A percentile compares a stretch with the other conserved stretches of the same genome.
These are phyloP conservation scores for Coelogynopora nodosa DNA, from an alignment of 2,888 invertebrate species.

Conservation along the genomic window DNA sequence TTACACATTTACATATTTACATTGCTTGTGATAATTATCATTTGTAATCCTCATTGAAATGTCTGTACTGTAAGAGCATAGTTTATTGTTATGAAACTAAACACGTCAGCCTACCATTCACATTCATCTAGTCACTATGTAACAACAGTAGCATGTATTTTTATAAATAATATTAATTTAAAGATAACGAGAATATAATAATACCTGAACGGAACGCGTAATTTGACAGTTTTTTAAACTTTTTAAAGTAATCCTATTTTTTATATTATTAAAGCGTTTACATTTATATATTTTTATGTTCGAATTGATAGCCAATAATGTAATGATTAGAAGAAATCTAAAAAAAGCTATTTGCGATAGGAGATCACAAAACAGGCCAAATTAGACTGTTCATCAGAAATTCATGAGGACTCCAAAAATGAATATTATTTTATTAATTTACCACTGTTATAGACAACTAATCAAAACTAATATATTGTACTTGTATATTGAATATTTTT, in stretches of 20 bases:
- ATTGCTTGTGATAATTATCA: too few relatives aligned
- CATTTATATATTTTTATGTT: background rate
- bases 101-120: too few relatives aligned
- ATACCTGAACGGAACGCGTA: background rate
- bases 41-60: too few relatives aligned
- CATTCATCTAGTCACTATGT: too few relatives aligned
- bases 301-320: background rate
- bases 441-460: conserved; percentile 14
- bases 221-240: background rate
- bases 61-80: too few relatives aligned
- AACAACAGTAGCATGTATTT: too few relatives aligned
- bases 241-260: background rate
- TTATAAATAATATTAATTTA: too few relatives aligned
- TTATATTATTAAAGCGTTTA: background rate
- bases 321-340: background rate
- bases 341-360: background rate
- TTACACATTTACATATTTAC: too few relatives aligned
- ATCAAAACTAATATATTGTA: background rate
- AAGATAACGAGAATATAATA: too few relatives aligned
- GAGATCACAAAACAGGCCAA: background rate
- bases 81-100: too few relatives aligned
- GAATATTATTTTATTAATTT: conserved; percentile 20
- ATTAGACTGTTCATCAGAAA: background rate
- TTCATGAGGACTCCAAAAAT: background rate
- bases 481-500: background rate